Evolutionary conservation across 2,797 vertebrate species (phyloP), one percentile per base, ranked within the genome.

Genomic region (Macrochelys suwanniensis): DNA sequence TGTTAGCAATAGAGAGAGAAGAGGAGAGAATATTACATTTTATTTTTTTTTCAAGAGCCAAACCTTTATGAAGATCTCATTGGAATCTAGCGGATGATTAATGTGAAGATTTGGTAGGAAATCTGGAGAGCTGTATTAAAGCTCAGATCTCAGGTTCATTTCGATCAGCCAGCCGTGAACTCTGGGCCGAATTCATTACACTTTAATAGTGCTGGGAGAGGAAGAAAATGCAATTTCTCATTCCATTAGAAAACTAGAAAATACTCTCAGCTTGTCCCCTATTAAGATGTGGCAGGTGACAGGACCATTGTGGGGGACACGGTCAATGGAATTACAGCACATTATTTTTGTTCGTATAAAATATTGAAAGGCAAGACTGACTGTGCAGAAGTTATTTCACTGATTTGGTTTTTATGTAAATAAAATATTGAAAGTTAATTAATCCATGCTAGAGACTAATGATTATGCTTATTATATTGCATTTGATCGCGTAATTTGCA

Each of bases 181-280:
- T 99, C 99, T 98, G 97, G 97, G 98, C 99, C 98, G 98, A 98
- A 99, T 99, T 99, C 99, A 99, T 99, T 99, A 99, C 98, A 98
- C 98, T 99, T 99, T 99, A 99, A 98, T 98, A 99, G 98, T 98
- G 98, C 98, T 98, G 98, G 98, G 98, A 98, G 98, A 98, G 98
- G 98, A 98, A 99, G 98, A 99, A 99, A 99, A 99, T 97, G 98
- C 99, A 98, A 99, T 99, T 98, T 98, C 99, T 99, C 99, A 99
- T 99, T 98, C 98, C 97, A 99, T 99, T 99, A 99, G 99, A 99
- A 98, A 98, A 98, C 98, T 98, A 98, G 98, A 99, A 99, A 99
- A 99, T 99, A 99, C 98, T 99, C 98, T 99, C 98, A 97, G 98
- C 98, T 98, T 98, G 98, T 98, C 98, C 99, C 98, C 98, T 99